phyloP scores from a whole-genome alignment of 37 sponge, comb jelly and placozoan genomes.

The Spongia lamella region DNA sequence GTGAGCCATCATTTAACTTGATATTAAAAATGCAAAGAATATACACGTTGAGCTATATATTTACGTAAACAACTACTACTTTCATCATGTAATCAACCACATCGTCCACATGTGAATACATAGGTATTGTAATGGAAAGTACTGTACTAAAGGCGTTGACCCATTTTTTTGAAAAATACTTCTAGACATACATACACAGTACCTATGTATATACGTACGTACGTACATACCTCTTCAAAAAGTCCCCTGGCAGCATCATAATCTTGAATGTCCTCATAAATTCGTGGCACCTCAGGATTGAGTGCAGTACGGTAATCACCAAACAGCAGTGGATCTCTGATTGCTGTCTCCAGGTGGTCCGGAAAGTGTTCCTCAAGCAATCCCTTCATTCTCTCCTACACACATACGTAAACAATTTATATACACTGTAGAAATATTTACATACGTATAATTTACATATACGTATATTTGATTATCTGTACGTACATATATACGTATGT shows the following conservation, averaged over 20 bases:
- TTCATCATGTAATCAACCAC: too few species aligned
- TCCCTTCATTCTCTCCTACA: slow-evolving; percentile 68
- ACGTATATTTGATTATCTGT: not conserved
- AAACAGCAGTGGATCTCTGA: slow-evolving; percentile 83
- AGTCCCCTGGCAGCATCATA: slow-evolving; percentile 88
- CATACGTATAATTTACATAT: slow-evolving; percentile 4
- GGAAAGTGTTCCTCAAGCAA: slow-evolving; percentile 78
- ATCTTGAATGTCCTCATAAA: slow-evolving; percentile 95
- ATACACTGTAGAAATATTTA: not conserved
- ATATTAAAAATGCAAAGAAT: too few species aligned
- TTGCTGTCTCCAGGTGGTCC: slow-evolving; percentile 60
- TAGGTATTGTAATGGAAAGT: not conserved
- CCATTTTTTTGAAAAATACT: not conserved
- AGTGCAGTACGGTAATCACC: slow-evolving; percentile 94
- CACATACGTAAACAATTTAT: not conserved
- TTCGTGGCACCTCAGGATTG: slow-evolving; percentile 80
- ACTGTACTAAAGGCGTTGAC: not conserved
- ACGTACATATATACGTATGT: not conserved
- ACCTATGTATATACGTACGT: not conserved
- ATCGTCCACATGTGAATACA: too few species aligned
- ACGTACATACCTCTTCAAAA: slow-evolving; percentile 77
- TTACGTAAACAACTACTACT: too few species aligned
- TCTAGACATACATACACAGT: too few species aligned
- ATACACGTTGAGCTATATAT: too few species aligned
- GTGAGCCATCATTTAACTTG: too few species aligned